A percentile compares a stretch with the other conserved stretches of the same genome.
Conservation (phyloP, 2,888 invertebrate genomes). For the Mamestra brassicae region DNA sequence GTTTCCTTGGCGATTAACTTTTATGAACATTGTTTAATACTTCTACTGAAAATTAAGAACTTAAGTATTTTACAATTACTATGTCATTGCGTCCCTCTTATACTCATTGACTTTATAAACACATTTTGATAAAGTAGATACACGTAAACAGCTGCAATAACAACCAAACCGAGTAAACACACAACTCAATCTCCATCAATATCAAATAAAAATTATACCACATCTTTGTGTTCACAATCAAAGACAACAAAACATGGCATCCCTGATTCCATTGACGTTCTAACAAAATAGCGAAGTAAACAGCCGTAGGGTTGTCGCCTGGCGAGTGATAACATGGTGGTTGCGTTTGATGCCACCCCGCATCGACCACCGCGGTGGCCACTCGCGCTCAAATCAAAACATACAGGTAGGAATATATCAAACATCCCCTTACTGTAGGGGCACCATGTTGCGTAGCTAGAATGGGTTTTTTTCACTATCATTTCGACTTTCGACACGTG, state of each 20-base stretch:
- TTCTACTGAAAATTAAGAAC: not conserved
- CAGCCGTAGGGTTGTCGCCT: constrained; percentile 58
- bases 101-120: not conserved
- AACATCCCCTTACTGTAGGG: constrained; percentile 71
- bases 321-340: constrained; percentile 53
- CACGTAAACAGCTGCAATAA: not conserved
- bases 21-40: constrained; percentile 16
- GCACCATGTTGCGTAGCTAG: constrained; percentile 40
- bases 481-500: not conserved
- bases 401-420: constrained; percentile 85
- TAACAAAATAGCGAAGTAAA: constrained; percentile 46
- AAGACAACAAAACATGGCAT: constrained; percentile 38
- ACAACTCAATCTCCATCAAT: not conserved
- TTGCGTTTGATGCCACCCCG: constrained; percentile 31
- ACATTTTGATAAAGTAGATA: not conserved
- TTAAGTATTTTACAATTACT: not conserved
- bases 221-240: constrained; percentile 39
- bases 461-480: too few relatives aligned
- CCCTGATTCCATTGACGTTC: constrained; percentile 48
- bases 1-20: constrained; percentile 21
- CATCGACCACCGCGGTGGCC: constrained; percentile 38
- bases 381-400: constrained; percentile 82
- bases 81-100: not conserved
- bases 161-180: not conserved
- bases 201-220: constrained; percentile 43